Evolutionary conservation across 2,888 invertebrate genomes (phyloP), one percentile per base, ranked within the genome.

Genomic region (Hydrotaea cyrtoneurina): DNA sequence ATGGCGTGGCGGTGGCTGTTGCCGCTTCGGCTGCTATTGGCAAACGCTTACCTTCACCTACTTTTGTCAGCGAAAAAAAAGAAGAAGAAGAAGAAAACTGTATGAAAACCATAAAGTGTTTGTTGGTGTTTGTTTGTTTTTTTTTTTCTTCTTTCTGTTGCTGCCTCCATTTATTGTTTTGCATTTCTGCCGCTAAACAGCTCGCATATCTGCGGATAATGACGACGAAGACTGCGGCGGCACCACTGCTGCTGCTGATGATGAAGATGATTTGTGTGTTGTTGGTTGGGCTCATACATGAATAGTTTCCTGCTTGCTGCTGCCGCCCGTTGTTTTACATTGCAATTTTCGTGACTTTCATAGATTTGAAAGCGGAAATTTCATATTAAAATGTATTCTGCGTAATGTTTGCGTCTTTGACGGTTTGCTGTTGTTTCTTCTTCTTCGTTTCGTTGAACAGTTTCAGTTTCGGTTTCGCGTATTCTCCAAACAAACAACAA

Each of bases 31-130:
- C 78, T 73, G 84, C 80, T 76, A 71, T 74, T 84, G 78, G 77
- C 84, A 82, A 79, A 64, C 62, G 83, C 78, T 83, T 80, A 83
- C 83, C 83, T 83, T 80, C 83, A 83, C 83, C 83, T 83, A 83
- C 80, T 83, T 83, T 83, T 39, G 79, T 80, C 23, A 26, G 73
- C 36, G 64, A 75, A 55, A 26, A 23, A n/a, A 75, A 19, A 39
- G 17, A 55, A 66, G 79, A 1, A 75, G 66, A 78, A 69, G 55
- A 59, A 53, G n/a, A 31, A 39, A 43, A 50, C 57, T 64, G 17
- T 66, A 79, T 66, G 46, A 79, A 83, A 66, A 43, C 55, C 43
- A 69, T 73, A 73, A 83, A 76, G 71, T 62, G 17, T 50, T 66
- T 76, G 79, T 79, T 79, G 76, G 66, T 83, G 72, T 76, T 79